Evolutionary conservation across 2,888 invertebrate genomes (phyloP).

Genomic region (Apoderus coryli): DNA sequence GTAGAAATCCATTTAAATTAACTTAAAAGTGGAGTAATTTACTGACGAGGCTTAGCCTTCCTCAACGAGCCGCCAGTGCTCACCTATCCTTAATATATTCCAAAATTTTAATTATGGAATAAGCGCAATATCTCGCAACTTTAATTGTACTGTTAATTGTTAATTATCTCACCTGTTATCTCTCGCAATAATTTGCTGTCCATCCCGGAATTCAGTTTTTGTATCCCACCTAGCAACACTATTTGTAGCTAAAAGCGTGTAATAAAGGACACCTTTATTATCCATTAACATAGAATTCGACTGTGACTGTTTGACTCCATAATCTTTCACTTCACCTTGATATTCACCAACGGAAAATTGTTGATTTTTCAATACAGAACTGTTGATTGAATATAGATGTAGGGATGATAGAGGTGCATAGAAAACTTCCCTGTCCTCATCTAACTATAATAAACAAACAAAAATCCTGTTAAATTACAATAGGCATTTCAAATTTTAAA

Average conservation of each 20-base stretch:
- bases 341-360: constrained; percentile 23
- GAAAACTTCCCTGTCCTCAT: constrained; percentile 40
- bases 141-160: too few species aligned
- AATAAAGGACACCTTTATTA: constrained; percentile 51
- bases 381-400: constrained; percentile 49
- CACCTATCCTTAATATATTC: too few species aligned
- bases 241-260: constrained; percentile 51
- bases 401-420: constrained; percentile 55
- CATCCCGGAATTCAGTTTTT: constrained; percentile 38
- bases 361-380: constrained; percentile 43
- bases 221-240: constrained; percentile 60
- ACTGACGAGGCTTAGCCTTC: too few species aligned
- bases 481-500: too few species aligned
- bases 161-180: constrained; percentile 44
- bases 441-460: too few species aligned
- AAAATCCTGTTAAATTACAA: too few species aligned
- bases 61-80: too few species aligned
- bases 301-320: constrained; percentile 48
- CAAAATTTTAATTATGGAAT: too few species aligned
- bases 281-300: constrained; percentile 67
- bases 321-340: constrained; percentile 37
- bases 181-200: constrained; percentile 49
- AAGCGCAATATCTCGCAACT: too few species aligned
- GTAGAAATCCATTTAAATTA: too few species aligned
- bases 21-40: too few species aligned